Evolutionary conservation across 92 coral and sea anemone species (phyloP), one percentile per base, ranked within the genome.

Genomic region (Desmophyllum pertusum): DNA sequence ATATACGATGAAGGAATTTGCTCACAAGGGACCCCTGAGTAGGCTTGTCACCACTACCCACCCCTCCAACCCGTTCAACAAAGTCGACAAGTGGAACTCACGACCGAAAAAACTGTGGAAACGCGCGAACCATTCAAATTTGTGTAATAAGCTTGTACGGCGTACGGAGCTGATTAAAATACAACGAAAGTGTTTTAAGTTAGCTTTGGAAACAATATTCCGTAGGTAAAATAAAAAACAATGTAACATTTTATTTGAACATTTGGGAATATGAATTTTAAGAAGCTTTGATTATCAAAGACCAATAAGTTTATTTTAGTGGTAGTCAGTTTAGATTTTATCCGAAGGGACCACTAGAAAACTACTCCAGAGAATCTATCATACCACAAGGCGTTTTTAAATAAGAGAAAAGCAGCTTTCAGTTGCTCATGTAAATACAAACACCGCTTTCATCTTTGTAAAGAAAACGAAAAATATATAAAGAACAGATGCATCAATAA

Each of bases 1-100:
- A 55, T 94, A 94, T 80, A 48, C 68, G 61, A 78, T 48, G 64
- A 86, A 92, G 89, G 83, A 91, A 51, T 89, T 81, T 76, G 95
- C 98, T 37, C 94, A 94, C 91, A 84, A 85, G 87, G 98, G 98
- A 4, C 98, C 98, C 37, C 64, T 96, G 72, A 92, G 98, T 46
- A 94, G 89, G 66, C 88, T 86, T 23, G 98, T 96, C 57, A 96
- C 98, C 1, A 92, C 98, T 18, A 87, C 95, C 4, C 91, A 89
- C 48, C 98, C 98, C 45, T 96, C 89, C 79, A 96, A 96, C 70
- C 98, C 98, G 31, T 92, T 92, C 75, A 96, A 90, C 90, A 96
- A 96, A 68, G 84, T 90, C 8, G 93, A 92, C 63, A 88, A 72
- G 50, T 81, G 90, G 88, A 77, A 81, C 35, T 86, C 88, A 33